Base-by-base conservation (phyloP, 2,113 vertebrate species). In the Psettodes erumei region DNA sequence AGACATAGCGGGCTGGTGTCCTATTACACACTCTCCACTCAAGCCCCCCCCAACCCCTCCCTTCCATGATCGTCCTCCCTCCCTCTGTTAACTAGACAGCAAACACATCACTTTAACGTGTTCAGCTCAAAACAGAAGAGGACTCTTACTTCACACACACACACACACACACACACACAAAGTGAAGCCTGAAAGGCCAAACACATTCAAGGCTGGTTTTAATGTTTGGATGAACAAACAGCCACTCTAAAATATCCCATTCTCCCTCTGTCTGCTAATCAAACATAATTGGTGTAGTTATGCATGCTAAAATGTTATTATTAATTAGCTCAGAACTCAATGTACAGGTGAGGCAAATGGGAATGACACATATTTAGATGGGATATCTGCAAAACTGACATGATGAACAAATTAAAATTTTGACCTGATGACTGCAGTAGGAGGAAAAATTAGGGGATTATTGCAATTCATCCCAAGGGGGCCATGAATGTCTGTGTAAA, bases 1-100 rank as follows among this genome's bases (percentile, higher is more conserved):
- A 91, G 84, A 91, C 77, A 89, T 89, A 83, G 88, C 87, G 90
- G 89, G 80, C 79, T 82, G 92, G 94, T 94, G 93, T 94, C 93
- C 90, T 90, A 86, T 94, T 94, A 93, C 94, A 92, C 84, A 80
- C 88, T 84, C 86, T 83, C 72, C 85, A 71, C 81, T 71, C 69
- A 78, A 74, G 74, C 63, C 65, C 75, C 53, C 79, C 53, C 72
- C 27, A 50, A 69, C 61, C 76, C 71, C 82, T 77, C 61, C 66
- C 33, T 38, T 59, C 66, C 75, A 64, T 40, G 30, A 61, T 82
- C 60, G 58, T 63, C 71, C 76, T 75, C 81, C 59, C 84, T 75
- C 71, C 72, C 72, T 73, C 45, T 4, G 72, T 79, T 84, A 89
- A 90, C 80, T 48, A 89, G 84, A 88, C 90, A 86, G 86, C 61